These are phyloP conservation scores for Riptortus pedestris DNA, from an alignment of 1,140 invertebrate genomes.

Conservation along the genomic window DNA sequence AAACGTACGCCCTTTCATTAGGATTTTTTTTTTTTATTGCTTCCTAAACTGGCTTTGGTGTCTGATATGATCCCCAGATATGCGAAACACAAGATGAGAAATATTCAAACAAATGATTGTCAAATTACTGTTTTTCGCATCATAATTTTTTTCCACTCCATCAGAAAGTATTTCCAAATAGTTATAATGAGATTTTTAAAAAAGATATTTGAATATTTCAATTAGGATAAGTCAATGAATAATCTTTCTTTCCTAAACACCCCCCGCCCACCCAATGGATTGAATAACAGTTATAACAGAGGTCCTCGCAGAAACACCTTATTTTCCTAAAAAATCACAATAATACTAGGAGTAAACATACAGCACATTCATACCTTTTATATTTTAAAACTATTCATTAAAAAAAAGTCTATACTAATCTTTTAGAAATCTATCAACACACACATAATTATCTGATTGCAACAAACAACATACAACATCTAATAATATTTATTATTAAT, in stretches of 20 bases:
- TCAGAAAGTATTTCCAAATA: no score
- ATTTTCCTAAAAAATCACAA: slow-evolving; percentile 13
- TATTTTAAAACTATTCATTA: neutral
- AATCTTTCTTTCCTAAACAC: neutral
- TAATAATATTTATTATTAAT: slow-evolving; percentile 31
- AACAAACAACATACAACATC: slow-evolving; percentile 31
- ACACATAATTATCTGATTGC: slow-evolving; percentile 29
- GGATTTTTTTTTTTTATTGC: no score
- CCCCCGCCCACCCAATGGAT: no score
- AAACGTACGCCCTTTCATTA: no score
- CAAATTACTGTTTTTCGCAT: slow-evolving; percentile 18
- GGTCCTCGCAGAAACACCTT: slow-evolving; percentile 26
- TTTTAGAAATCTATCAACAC: slow-evolving; percentile 25
- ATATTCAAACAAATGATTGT: slow-evolving; percentile 15
- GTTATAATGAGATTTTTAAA: no score
- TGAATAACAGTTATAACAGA: no score
- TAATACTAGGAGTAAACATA: slow-evolving; percentile 6
- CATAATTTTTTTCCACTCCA: no score
- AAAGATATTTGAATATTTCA: no score
- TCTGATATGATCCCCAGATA: slow-evolving; percentile 14
- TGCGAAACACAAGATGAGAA: slow-evolving; percentile 10
- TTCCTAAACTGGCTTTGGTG: slow-evolving; percentile 1
- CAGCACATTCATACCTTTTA: neutral
- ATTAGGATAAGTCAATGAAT: neutral
- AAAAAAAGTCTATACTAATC: slow-evolving; percentile 19